These are phyloP conservation scores for Ips typographus DNA, from an alignment of 1,140 invertebrate genomes.

Conservation along the genomic window DNA sequence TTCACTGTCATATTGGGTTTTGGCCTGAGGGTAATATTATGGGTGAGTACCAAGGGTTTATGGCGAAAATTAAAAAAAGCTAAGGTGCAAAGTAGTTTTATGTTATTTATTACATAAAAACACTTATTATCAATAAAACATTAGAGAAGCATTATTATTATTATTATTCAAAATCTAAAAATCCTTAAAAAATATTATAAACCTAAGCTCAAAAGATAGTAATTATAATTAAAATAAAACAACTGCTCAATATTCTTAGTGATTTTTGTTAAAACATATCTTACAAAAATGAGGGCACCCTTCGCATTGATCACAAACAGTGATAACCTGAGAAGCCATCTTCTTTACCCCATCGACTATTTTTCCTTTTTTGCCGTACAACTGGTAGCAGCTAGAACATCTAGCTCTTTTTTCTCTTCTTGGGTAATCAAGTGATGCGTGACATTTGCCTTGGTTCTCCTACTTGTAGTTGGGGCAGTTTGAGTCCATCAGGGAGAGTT, in stretches of 20 bases:
- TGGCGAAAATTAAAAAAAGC: not conserved
- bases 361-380: slow-evolving; percentile 22
- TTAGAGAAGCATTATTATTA: no score
- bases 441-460: not conserved
- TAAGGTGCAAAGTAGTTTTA: not conserved
- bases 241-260: slow-evolving; percentile 6
- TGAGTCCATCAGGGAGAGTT: not conserved
- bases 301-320: slow-evolving; percentile 15
- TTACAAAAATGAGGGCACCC: slow-evolving; percentile 15
- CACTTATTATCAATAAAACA: no score
- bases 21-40: not conserved
- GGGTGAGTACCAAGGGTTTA: not conserved
- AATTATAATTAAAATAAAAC: not conserved
- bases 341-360: slow-evolving; percentile 20
- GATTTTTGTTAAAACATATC: slow-evolving; percentile 14
- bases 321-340: slow-evolving; percentile 19
- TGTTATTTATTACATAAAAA: no score
- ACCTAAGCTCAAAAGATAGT: not conserved
- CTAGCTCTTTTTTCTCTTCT: slow-evolving; percentile 14
- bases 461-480: not conserved
- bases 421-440: slow-evolving; percentile 18
- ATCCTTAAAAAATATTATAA: no score
- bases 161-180: no score
- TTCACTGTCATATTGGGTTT: slow-evolving; percentile 3
- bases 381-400: slow-evolving; percentile 15